Base-by-base conservation (phyloP, 2,888 invertebrate species). In the Drosophila quasianomalipes region DNA sequence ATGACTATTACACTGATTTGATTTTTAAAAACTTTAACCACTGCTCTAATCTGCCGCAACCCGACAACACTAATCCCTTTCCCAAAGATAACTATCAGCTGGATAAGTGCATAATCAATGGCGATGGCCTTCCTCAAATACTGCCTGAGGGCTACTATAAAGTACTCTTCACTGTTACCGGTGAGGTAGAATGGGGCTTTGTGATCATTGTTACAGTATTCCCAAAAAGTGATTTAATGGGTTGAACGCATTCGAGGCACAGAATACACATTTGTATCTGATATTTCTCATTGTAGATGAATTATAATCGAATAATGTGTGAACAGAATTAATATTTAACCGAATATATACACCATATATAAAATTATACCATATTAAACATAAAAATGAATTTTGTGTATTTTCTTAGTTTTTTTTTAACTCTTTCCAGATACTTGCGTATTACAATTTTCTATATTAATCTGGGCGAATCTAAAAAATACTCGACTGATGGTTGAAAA, bases 111-210 rank as follows among this genome's bases (percentile, higher is more conserved):
- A n/a, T 37, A 19, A 2, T 59, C 14, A 0, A 33, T 0, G 79
- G 69, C 14, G 70, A 76, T 0, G 85, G 87, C 0, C 28, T 87
- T 28, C 85, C 85, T 1, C 85, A 85, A 7, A 30, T 82, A 0
- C 52, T 67, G 1, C 82, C 87, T 7, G 72, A 73, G 30, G 84
- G 84, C 0, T 85, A 66, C 41, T 86, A 82, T 19, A 82, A 64
- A 39, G 2, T 86, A 2, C 2, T 53, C 0, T 41, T 73, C 0
- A 52, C 9, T 0, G 33, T 74, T 14, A 47, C 31, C 30, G 62
- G 65, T 6, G 67, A 59, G 10, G 85, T 80, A 6, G 70, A 82
- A 0, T 84, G 86, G 86, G 75, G 77, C 1, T 49, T 74, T 6
- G 16, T 22, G 2, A 0, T 41, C 9, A 19, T 61, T 2, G 4